Conservation (phyloP, 2,113 vertebrate genomes). For the Neomonachus schauinslandi region DNA sequence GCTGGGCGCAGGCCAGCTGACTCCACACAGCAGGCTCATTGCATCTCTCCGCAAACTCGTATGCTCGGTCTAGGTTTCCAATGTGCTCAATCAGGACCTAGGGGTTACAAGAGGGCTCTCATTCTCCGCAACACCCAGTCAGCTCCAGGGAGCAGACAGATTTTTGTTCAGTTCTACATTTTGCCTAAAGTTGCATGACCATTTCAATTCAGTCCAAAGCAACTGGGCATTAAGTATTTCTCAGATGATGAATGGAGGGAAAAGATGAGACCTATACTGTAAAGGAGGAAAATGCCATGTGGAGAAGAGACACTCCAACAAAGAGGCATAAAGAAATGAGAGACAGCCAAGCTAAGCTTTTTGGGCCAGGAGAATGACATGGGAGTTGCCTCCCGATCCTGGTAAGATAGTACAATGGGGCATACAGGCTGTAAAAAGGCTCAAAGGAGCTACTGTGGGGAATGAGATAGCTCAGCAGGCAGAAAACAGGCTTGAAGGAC, state of each 20-base stretch:
- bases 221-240: not conserved
- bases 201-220: not conserved
- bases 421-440: not conserved
- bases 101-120: not conserved
- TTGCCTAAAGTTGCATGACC: not conserved
- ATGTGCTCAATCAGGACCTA: slow-evolving; percentile 95
- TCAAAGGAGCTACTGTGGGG: not conserved
- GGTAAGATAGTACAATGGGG: not conserved
- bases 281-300: not conserved
- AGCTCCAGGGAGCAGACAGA: not conserved
- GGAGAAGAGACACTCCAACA: not conserved
- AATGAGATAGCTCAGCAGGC: not conserved
- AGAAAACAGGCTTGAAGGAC: not conserved
- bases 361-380: not conserved
- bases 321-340: not conserved
- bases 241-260: not conserved
- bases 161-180: not conserved
- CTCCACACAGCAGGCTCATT: slow-evolving; percentile 95
- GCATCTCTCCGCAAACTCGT: slow-evolving; percentile 94
- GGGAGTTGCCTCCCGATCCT: not conserved
- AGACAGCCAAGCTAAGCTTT: not conserved
- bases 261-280: not conserved
- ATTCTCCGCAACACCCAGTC: not conserved
- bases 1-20: slow-evolving; percentile 92
- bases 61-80: slow-evolving; percentile 93